phyloP scores from a whole-genome alignment of 2,797 vertebrate genomes.

The Neomorphus geoffroyi region DNA sequence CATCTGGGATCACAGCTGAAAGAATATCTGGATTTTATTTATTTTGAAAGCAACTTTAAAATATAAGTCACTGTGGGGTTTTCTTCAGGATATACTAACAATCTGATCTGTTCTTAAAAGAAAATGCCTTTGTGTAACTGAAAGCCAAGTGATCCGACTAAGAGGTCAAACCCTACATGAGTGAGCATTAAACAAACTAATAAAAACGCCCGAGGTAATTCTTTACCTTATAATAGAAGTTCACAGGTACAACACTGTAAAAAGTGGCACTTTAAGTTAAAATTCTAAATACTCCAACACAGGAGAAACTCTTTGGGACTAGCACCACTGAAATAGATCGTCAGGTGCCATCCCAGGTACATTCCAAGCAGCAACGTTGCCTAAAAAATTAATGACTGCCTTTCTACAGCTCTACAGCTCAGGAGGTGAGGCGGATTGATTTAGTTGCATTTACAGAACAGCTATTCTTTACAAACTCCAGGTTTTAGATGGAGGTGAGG shows the following conservation, averaged over 20 bases:
- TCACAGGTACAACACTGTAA: neutral
- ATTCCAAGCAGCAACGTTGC: neutral
- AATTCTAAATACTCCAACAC: neutral
- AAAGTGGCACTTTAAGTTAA: neutral
- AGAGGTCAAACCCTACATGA: neutral
- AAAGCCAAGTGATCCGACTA: neutral
- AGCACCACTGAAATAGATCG: neutral
- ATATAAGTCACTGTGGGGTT: neutral
- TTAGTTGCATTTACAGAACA: neutral
- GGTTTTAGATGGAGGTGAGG: neutral
- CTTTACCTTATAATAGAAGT: neutral
- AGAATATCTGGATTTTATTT: conserved; percentile 21
- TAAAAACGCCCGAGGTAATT: neutral
- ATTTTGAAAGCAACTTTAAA: conserved; percentile 29
- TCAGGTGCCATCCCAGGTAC: neutral
- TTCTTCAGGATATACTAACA: neutral
- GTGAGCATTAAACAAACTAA: neutral
- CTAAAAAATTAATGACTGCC: neutral
- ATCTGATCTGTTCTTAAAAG: neutral
- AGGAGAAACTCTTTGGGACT: neutral
- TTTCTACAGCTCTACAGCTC: neutral
- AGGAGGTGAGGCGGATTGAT: neutral
- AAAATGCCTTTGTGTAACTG: neutral
- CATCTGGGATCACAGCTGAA: neutral
- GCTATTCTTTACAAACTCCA: neutral